Evolutionary conservation across 2,797 vertebrate genomes (phyloP), one percentile per base, ranked within the genome.

Genomic region (Enteromius anoplus): DNA sequence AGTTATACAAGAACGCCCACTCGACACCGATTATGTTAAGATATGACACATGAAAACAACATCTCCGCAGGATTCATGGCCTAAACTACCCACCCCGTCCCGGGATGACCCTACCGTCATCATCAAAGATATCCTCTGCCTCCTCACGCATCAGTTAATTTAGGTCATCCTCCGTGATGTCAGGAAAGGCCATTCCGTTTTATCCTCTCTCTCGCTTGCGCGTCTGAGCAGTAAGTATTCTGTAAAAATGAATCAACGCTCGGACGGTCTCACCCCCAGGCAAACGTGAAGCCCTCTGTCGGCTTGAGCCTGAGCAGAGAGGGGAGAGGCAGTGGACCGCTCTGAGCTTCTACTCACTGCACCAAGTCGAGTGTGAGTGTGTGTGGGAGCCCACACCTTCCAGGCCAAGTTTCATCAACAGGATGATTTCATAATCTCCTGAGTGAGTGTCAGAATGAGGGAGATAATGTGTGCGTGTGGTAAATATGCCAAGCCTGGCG

Each of bases 341-440:
- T 91, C 89, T 78, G 73, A 71, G 84, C 81, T 85, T 90, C 89
- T 87, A 89, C 86, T 91, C 81, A 51, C 88, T 75, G 81, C 90
- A 87, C 60, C 21, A 84, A 86, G 60, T 76, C 58, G 68, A 83
- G 88, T 83, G 81, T 70, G 86, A 45, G 84, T 79, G 86, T 90
- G 88, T 85, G 88, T 87, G 90, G 88, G 86, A 92, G 90, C 91
- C 90, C 90, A 88, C 89, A 87, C 86, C 55, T 90, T 88, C 88
- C 90, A 89, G 84, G 83, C 86, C 78, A 91, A 92, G 89, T 93
- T 94, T 94, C 89, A 90, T 89, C 91, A 92, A 91, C 88, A 89
- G 79, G 88, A 87, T 86, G 90, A 90, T 95, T 95, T 95, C 94
- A 90, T 93, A 93, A 95, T 89, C 93, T 95, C 92, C 93, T 93